Conservation (phyloP, 1,140 invertebrate species). For the Drosophila repleta region DNA sequence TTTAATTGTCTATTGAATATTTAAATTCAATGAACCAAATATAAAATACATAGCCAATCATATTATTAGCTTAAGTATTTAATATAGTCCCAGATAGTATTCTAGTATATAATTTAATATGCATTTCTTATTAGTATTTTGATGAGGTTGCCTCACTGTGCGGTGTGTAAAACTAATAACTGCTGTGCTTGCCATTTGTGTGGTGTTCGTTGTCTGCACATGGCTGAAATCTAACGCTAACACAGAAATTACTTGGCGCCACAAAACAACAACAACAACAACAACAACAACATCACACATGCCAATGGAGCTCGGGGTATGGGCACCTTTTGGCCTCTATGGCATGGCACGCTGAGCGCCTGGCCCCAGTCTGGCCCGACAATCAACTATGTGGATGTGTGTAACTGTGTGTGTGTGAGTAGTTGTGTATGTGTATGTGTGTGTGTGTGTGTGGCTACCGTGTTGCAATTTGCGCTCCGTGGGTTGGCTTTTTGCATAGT, state of each 20-base stretch:
- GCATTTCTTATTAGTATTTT: no score
- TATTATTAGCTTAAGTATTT: no score
- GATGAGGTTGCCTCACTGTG: conserved; percentile 56
- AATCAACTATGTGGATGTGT: conserved; percentile 22
- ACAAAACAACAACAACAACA: conserved; percentile 44
- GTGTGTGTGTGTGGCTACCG: conserved; percentile 55
- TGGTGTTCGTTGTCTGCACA: conserved; percentile 66
- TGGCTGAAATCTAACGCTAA: conserved; percentile 75
- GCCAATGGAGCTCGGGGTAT: conserved; percentile 33
- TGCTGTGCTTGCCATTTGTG: conserved; percentile 53
- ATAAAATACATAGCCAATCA: no score
- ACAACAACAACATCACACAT: conserved; percentile 29
- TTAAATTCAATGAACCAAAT: no score
- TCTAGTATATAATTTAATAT: no score
- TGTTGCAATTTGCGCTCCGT: conserved; percentile 66
- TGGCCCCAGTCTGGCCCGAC: conserved; percentile 63
- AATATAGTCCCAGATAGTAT: no score
- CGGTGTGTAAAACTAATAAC: conserved; percentile 60
- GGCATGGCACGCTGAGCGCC: conserved; percentile 72
- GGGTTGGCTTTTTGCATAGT: conserved; percentile 78
- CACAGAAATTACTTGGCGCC: conserved; percentile 71
- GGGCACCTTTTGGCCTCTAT: conserved; percentile 75
- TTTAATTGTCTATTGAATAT: no score
- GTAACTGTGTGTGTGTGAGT: conserved; percentile 6
- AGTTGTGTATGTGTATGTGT: conserved; percentile 7